Evolutionary conservation across 2,888 invertebrate species (phyloP), one percentile per base, ranked within the genome.

Genomic region (Mythimna pallens): DNA sequence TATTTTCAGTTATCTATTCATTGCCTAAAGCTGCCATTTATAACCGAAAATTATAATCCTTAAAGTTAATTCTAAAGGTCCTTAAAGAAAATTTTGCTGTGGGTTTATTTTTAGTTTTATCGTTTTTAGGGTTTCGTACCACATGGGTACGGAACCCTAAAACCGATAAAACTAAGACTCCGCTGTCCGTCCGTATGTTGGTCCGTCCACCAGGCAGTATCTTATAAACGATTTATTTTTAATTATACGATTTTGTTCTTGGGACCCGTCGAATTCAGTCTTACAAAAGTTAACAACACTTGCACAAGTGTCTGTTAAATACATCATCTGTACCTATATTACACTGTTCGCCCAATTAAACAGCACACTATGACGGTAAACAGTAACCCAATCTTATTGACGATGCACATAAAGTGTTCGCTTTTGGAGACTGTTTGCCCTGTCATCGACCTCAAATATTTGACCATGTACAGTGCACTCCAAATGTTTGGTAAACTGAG

Each of bases 371-470:
- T 59, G 52, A 43, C 25, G 7, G 12, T n/a, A 70, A 75, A 75
- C 14, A 77, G 73, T 76, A 62, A 78, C n/a, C 8, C 34, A 3
- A 78, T 34, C 40, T 3, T 25, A 12, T 34, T 47, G 57, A 73
- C 65, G 12, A 17, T 47, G 62, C 57, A 57, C 40, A 10, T 1
- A 36, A 50, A 55, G 62, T 10, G 22, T 36, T 22, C n/a, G 36
- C n/a, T 54, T 34, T 40, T 9, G n/a, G 55, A 64, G n/a, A 20
- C 40, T 73, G 47, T 78, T 75, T 80, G 62, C 30, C 50, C 36
- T 63, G 65, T 63, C 62, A 68, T 55, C 25, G 40, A 66, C 40
- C 12, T 52, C 43, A 76, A 81, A 78, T 78, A 78, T 78, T 78
- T 25, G 58, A 25, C 52, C 76, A 76, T 34, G 65, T 68, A 55